phyloP scores from a whole-genome alignment of 2,888 invertebrate species.

The Yponomeuta evonymella region DNA sequence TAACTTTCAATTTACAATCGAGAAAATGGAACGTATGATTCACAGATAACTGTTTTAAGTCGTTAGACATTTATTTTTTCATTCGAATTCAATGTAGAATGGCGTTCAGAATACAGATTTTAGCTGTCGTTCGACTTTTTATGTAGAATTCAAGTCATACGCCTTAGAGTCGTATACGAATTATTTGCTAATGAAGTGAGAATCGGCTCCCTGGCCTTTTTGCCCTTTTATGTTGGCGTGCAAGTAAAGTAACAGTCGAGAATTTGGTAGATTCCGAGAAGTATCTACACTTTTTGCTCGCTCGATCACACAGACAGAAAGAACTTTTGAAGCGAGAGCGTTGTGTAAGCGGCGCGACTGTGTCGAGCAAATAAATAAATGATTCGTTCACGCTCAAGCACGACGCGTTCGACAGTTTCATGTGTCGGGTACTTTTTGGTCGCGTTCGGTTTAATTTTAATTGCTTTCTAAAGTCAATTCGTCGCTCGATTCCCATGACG shows the following conservation, averaged over 20 bases:
- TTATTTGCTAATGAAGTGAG: too few species aligned
- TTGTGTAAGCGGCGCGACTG: slow-evolving; percentile 28
- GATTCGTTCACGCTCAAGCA: slow-evolving; percentile 37
- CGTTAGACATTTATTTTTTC: too few species aligned
- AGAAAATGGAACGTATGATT: too few species aligned
- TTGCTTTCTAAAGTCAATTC: slow-evolving; percentile 72
- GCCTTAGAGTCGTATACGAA: too few species aligned
- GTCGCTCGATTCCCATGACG: slow-evolving; percentile 72
- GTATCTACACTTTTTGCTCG: slow-evolving; percentile 37
- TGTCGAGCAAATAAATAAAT: slow-evolving; percentile 29
- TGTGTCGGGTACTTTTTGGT: slow-evolving; percentile 58
- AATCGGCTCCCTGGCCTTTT: background rate
- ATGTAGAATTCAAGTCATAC: too few species aligned
- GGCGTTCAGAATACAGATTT: too few species aligned
- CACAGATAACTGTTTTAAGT: too few species aligned
- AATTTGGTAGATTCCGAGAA: slow-evolving; percentile 5
- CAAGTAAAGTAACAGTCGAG: background rate
- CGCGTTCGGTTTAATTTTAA: slow-evolving; percentile 59
- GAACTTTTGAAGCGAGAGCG: slow-evolving; percentile 33
- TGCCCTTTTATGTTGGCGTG: background rate
- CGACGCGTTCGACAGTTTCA: slow-evolving; percentile 44
- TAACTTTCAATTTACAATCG: too few species aligned
- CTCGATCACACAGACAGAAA: slow-evolving; percentile 30
- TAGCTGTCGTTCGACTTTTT: too few species aligned
- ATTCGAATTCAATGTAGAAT: too few species aligned